These are phyloP conservation scores for Malacoctenus gilli DNA, from an alignment of 2,797 vertebrate species.

Conservation along the genomic window DNA sequence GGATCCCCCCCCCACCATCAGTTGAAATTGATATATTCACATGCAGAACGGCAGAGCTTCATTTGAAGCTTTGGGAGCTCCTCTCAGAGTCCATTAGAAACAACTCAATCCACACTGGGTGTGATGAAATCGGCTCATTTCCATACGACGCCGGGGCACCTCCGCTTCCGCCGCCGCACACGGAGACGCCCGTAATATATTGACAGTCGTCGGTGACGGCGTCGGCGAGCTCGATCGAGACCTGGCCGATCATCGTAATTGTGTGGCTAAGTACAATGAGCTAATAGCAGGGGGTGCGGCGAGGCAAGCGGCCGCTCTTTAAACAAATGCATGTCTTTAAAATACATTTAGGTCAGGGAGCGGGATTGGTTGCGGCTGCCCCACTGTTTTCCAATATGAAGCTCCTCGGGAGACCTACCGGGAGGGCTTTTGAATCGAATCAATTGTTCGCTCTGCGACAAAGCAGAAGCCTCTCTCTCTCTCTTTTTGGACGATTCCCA, in stretches of 20 bases:
- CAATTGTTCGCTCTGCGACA: slow-evolving; percentile 49
- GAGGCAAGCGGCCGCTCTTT: slow-evolving; percentile 31
- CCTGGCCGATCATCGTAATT: slow-evolving; percentile 31
- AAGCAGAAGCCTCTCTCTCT: slow-evolving; percentile 37
- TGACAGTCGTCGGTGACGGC: slow-evolving; percentile 11
- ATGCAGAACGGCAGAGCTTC: slow-evolving; percentile 23
- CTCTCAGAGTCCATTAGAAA: slow-evolving; percentile 50
- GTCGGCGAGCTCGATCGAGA: slow-evolving; percentile 21
- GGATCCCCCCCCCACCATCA: slow-evolving; percentile 15
- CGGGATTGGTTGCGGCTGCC: slow-evolving; percentile 44
- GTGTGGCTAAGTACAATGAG: slow-evolving; percentile 38
- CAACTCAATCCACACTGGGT: slow-evolving; percentile 25
- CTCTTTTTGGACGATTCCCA: slow-evolving; percentile 48
- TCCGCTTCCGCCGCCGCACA: slow-evolving; percentile 6
- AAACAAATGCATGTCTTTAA: slow-evolving; percentile 52
- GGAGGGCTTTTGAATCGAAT: slow-evolving; percentile 52
- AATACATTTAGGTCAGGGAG: slow-evolving; percentile 51
- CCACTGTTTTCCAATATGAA: slow-evolving; percentile 47
- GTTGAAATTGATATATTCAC: slow-evolving; percentile 25
- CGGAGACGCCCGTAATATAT: slow-evolving; percentile 17
- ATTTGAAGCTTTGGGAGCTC: slow-evolving; percentile 39
- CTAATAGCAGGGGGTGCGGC: slow-evolving; percentile 49
- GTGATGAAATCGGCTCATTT: slow-evolving; percentile 39
- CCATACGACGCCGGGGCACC: slow-evolving; percentile 18
- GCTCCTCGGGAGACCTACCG: slow-evolving; percentile 35